Base-by-base conservation (phyloP, 1,140 invertebrate genomes). In the Heliconius hewitsoni region DNA sequence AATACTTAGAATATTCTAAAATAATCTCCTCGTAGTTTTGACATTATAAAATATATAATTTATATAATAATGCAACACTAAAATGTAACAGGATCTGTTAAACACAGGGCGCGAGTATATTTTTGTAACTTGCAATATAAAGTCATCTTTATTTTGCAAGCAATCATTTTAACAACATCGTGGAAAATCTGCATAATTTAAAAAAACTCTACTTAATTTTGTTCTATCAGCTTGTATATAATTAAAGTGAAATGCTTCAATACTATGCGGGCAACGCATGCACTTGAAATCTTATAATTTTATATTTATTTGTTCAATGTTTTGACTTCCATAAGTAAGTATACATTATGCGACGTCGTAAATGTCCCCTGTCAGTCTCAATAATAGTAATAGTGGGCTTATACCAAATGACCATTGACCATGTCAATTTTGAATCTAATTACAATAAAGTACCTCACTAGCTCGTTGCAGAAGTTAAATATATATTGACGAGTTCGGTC, bases 401-500 rank as follows among this genome's bases (percentile, higher is more conserved):
- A 66, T 66, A 66, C 27, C 60, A 30, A 66, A 66, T 66, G 60
- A 66, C 23, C 60, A 66, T 66, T 66, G 60, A 66, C 60, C 60
- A 66, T 66, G 60, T 66, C 60, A 66, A n/a, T 66, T 66, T 66
- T 66, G 60, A 30, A 66, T 66, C 60, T 66, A 66, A 66, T 66
- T 66, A 66, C 60, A 66, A 66, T 66, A 66, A 66, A 66, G 60
- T 66, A 66, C 60, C 30, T 66, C 27, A 66, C 60, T 66, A 6
- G 60, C 57, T 70, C 42, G n/a, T 76, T 76, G 76, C 77, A 74
- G 74, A 66, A 57, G 78, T 78, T 84, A 85, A 84, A 85, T 85
- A 85, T 82, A 84, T 77, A 80, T 84, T 66, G 80, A 76, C 71
- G 55, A 70, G 60, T 71, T 30, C 6, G 57, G 42, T 27, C 1